Evolutionary conservation across 2,113 vertebrate genomes (phyloP).

Genomic region (Artemisiospiza belli): DNA sequence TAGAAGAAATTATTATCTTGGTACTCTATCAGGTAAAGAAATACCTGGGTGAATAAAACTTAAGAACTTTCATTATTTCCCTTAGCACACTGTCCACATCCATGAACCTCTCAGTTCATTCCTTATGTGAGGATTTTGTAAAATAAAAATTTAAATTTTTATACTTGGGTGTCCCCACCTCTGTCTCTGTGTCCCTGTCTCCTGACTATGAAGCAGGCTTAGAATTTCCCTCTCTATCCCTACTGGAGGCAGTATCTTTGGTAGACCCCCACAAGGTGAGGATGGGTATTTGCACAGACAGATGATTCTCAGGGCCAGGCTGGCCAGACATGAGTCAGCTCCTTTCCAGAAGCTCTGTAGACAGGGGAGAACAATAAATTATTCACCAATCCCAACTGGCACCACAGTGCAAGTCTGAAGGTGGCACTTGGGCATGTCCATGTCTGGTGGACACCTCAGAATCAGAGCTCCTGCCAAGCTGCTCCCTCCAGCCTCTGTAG

Average conservation of each 20-base stretch:
- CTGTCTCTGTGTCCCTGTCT: not conserved
- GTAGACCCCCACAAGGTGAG: rapidly evolving
- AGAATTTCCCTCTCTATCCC: not conserved
- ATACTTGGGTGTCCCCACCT: not conserved
- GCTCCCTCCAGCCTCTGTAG: not conserved
- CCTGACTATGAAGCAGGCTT: not conserved
- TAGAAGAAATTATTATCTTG: not conserved
- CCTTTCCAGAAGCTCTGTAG: not conserved
- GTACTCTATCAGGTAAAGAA: not conserved
- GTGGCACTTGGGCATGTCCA: not conserved
- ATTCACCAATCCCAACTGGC: not conserved
- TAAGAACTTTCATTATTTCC: not conserved
- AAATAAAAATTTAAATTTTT: not conserved
- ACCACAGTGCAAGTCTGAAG: not conserved
- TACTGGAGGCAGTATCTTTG: not conserved
- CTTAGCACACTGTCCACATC: not conserved
- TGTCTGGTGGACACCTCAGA: not conserved
- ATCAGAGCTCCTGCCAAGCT: not conserved
- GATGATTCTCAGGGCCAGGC: not conserved
- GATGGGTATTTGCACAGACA: not conserved
- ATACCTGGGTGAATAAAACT: not conserved
- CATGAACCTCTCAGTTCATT: not conserved
- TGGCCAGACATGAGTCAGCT: not conserved
- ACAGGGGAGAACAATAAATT: not conserved
- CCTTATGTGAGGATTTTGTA: not conserved